Evolutionary conservation across 2,888 invertebrate genomes (phyloP).

Genomic region (Aphodius sticticus): DNA sequence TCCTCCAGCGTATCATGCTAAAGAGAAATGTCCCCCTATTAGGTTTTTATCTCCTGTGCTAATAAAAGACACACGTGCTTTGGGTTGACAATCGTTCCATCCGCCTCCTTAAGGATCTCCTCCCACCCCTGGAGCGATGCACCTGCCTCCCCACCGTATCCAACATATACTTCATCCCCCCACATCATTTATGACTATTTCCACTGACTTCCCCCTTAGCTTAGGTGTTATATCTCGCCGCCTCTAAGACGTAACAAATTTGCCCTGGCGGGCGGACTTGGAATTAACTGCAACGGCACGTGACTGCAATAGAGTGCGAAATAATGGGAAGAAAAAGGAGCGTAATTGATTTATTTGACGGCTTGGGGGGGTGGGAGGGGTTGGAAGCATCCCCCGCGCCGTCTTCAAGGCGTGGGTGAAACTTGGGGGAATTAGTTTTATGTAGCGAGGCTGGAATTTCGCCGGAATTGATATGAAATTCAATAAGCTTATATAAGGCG

Average conservation of each 20-base stretch:
- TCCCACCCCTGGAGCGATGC: background rate
- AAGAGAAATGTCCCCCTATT: background rate
- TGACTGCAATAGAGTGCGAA: conserved; percentile 4
- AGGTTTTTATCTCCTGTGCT: background rate
- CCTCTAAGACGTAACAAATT: conserved; percentile 4
- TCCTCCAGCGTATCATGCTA: background rate
- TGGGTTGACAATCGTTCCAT: background rate
- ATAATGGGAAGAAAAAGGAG: background rate
- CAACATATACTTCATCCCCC: background rate
- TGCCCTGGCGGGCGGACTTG: background rate
- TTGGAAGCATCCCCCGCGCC: background rate
- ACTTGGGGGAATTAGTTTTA: background rate
- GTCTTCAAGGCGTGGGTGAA: background rate
- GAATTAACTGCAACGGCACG: background rate
- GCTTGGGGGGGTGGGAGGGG: background rate
- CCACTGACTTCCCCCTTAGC: background rate
- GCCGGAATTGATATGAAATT: background rate
- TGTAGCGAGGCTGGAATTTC: background rate
- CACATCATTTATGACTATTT: background rate
- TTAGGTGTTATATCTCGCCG: background rate
- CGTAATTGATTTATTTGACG: conserved; percentile 4
- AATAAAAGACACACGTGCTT: background rate
- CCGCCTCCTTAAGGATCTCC: background rate
- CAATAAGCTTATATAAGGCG: background rate
- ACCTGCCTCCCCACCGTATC: background rate